phyloP scores from a whole-genome alignment of 2,888 invertebrate species.

The Blastobasis adustella region DNA sequence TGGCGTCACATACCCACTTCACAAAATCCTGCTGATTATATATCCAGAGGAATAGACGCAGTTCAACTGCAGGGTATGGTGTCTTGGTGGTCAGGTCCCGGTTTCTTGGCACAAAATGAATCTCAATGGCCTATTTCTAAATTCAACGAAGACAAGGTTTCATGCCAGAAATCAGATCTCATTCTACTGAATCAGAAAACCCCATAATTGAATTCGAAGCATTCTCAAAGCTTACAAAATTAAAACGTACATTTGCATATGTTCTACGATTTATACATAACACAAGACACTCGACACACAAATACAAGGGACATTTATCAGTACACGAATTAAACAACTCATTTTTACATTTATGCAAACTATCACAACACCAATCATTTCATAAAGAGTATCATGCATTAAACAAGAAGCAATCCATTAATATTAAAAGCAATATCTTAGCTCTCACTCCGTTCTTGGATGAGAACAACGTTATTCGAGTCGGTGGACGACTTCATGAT shows the following conservation, averaged over 20 bases:
- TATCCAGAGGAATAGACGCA: not conserved
- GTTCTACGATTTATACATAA: no score
- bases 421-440: not conserved
- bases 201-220: not conserved
- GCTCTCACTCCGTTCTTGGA: not conserved
- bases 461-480: not conserved
- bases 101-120: not conserved
- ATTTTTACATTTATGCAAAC: not conserved
- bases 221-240: not conserved
- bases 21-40: slow-evolving; percentile 1
- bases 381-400: not conserved
- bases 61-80: not conserved
- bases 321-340: not conserved
- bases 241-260: no score
- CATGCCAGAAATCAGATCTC: not conserved
- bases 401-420: not conserved
- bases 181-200: not conserved
- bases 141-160: not conserved
- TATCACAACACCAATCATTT: not conserved
- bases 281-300: no score
- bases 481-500: not conserved
- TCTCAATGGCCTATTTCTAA: not conserved
- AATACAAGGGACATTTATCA: no score
- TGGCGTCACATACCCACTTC: slow-evolving; percentile 1
- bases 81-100: not conserved